phyloP scores from a whole-genome alignment of 2,797 vertebrate genomes.

The Eptatretus atami region DNA sequence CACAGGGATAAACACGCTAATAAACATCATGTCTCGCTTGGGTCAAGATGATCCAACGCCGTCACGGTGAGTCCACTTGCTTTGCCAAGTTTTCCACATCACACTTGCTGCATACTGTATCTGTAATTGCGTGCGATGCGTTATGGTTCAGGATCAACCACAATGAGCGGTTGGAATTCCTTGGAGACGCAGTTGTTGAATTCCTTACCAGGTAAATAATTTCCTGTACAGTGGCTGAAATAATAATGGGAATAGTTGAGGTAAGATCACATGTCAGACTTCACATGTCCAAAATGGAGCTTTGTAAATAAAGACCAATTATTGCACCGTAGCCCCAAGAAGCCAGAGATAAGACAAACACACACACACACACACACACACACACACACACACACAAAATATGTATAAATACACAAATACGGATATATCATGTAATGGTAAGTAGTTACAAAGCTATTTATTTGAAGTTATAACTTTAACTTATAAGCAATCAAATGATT shows the following conservation, averaged over 20 bases:
- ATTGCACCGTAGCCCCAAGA: neutral
- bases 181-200: constrained; percentile 92
- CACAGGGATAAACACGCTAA: constrained; percentile 82
- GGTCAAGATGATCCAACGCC: constrained; percentile 89
- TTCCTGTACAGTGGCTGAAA: neutral
- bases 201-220: constrained; percentile 82
- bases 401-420: too few species aligned
- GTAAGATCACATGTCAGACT: too few species aligned
- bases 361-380: neutral
- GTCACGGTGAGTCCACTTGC: constrained; percentile 34
- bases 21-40: constrained; percentile 96
- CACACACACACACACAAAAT: neutral
- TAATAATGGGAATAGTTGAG: neutral
- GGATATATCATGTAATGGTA: too few species aligned
- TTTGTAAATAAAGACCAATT: neutral
- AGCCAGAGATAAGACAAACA: neutral
- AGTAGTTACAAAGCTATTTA: too few species aligned
- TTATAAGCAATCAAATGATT: too few species aligned
- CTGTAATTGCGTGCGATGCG: neutral
- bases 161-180: constrained; percentile 82
- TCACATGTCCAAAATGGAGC: neutral
- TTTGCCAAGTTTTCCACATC: too few species aligned
- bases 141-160: constrained; percentile 53
- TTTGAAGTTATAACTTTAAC: too few species aligned
- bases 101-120: neutral